phyloP scores from a whole-genome alignment of 2,888 invertebrate genomes.

The Eupithecia subfuscata region DNA sequence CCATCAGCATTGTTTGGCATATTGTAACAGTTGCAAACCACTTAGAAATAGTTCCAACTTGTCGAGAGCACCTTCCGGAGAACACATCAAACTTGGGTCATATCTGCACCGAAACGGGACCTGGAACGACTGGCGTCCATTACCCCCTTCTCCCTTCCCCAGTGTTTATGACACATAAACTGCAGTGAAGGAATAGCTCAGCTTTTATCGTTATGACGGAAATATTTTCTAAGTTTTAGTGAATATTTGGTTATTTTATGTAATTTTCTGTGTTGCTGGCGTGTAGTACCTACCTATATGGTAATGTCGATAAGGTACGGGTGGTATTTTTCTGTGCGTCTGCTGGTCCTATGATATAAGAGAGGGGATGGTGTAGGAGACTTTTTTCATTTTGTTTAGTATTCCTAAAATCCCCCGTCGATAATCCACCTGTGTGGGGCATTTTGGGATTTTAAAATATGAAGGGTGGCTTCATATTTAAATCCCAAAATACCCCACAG shows the following conservation, averaged over 20 bases:
- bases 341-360: no score
- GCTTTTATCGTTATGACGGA: slow-evolving; percentile 32
- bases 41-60: slow-evolving; percentile 31
- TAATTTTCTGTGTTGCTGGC: not conserved
- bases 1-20: slow-evolving; percentile 4
- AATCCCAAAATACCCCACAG: no score
- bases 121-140: slow-evolving; percentile 49
- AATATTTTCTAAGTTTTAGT: slow-evolving; percentile 23
- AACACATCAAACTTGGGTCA: slow-evolving; percentile 35
- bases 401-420: not conserved
- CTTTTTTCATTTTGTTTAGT: not conserved
- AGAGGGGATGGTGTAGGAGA: no score
- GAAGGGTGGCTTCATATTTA: not conserved
- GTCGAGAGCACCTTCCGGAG: slow-evolving; percentile 27
- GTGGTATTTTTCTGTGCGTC: no score
- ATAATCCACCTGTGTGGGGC: not conserved
- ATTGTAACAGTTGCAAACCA: slow-evolving; percentile 22
- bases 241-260: slow-evolving; percentile 21
- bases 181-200: slow-evolving; percentile 31
- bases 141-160: slow-evolving; percentile 36
- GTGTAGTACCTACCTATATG: no score
- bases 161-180: slow-evolving; percentile 51
- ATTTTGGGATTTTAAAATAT: not conserved
- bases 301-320: no score
- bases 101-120: slow-evolving; percentile 27